Evolutionary conservation across 2,888 invertebrate genomes (phyloP).

Genomic region (Eristalis arbustorum): DNA sequence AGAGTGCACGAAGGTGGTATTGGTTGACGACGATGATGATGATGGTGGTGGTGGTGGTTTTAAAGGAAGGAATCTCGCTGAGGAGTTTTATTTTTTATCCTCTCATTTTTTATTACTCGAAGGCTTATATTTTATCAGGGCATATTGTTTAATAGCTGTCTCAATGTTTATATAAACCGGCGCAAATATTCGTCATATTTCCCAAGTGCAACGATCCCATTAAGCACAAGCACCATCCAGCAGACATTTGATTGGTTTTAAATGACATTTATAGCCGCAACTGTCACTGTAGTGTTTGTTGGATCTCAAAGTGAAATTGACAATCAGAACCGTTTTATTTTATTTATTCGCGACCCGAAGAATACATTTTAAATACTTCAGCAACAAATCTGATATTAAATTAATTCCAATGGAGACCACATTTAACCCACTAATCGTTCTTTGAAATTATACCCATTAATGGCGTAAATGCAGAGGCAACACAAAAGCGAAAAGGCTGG

Average conservation of each 20-base stretch:
- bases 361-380: too few relatives aligned
- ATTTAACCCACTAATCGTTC: neutral
- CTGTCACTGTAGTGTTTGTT: neutral
- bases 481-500: neutral
- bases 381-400: neutral
- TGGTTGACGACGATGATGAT: neutral
- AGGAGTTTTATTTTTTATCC: constrained; percentile 30
- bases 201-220: neutral
- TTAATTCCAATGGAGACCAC: neutral
- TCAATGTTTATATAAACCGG: neutral
- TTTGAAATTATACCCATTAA: neutral
- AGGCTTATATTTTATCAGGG: constrained; percentile 36
- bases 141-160: constrained; percentile 41
- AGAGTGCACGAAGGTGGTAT: constrained; percentile 52
- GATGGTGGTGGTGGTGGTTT: constrained; percentile 45
- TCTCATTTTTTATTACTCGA: constrained; percentile 13
- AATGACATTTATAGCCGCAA: neutral
- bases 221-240: neutral
- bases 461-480: neutral
- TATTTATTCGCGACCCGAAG: too few relatives aligned
- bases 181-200: neutral
- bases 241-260: neutral
- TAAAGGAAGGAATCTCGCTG: constrained; percentile 44
- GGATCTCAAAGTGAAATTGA: neutral
- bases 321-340: neutral